Evolutionary conservation across 2,797 vertebrate species (phyloP), one percentile per base, ranked within the genome.

Genomic region (Poecilia wingei): DNA sequence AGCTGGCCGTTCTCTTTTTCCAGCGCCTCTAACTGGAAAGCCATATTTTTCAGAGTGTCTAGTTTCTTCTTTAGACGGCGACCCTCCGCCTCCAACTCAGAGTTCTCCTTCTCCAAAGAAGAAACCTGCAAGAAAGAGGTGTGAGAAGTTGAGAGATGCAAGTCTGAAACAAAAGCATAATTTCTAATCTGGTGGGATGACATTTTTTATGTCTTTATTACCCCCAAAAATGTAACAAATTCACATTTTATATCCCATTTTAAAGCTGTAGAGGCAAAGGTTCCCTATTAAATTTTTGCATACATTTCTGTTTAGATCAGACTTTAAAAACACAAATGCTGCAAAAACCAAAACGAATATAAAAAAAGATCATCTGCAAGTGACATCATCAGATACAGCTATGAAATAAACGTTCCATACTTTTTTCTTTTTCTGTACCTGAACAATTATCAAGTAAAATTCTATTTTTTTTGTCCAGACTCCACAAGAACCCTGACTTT

Each of bases 1-100:
- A 99, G 96, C 89, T 99, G 98, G 1, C 95, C 84, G 88, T 98
- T 99, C 85, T 99, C 98, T 91, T 98, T 99, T 88, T 98, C 97
- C 74, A 99, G 89, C 33, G 96, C 97, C 89, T 99, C 98, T 79
- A 99, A 91, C 51, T 99, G 98, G 93, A 97, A 97, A 72, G 95
- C 95, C 79, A 97, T 95, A 80, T 97, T 98, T 94, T 98, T 98
- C 76, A 98, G 92, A 22, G 94, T 85, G 75, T 99, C 98, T 78
- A 98, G 90, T 73, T 96, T 97, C 93, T 99, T 99, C 93, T 97
- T 98, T 49, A 98, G 94, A 80, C 96, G 97, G 61, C 98, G 96
- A 78, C 96, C 96, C 90, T 99, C 98, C 0, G 91, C 92, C 92
- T 99, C 98, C 82, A 99, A 93, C 53, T 97, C 97, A 0, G 95